phyloP scores from a whole-genome alignment of 2,888 invertebrate genomes.

The Harpagoxenus sublaevis region DNA sequence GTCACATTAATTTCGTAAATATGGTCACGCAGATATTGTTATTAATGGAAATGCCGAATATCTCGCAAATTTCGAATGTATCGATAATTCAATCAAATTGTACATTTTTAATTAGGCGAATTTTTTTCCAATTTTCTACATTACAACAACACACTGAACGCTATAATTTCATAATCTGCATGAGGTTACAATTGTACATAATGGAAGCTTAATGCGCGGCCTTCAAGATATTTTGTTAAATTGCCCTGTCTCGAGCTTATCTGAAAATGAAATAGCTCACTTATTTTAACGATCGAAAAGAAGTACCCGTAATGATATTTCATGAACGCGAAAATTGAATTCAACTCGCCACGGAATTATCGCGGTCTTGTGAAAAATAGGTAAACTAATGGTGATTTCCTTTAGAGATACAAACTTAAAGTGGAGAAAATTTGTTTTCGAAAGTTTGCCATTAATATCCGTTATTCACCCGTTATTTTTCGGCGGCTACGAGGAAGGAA shows the following conservation, averaged over 20 bases:
- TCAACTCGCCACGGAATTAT: not conserved
- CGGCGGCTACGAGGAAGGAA: not conserved
- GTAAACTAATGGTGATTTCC: not conserved
- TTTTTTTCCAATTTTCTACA: not conserved
- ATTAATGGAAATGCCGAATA: not conserved
- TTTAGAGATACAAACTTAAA: slow-evolving; percentile 2
- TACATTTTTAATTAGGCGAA: not conserved
- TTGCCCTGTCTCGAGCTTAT: not conserved
- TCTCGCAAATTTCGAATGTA: not conserved
- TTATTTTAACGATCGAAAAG: slow-evolving; percentile 9
- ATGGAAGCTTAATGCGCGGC: not conserved
- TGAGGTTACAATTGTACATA: not conserved
- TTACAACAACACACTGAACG: too few species aligned
- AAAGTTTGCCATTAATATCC: slow-evolving; percentile 25
- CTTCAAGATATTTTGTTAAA: not conserved
- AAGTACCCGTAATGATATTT: not conserved
- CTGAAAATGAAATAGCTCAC: slow-evolving; percentile 7
- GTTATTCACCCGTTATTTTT: slow-evolving; percentile 31
- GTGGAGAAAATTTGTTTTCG: not conserved
- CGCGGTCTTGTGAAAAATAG: not conserved
- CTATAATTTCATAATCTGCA: too few species aligned
- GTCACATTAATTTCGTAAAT: not conserved
- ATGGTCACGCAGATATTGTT: not conserved
- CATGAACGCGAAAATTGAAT: slow-evolving; percentile 9
- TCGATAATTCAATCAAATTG: too few species aligned